Evolutionary conservation across 2,113 vertebrate genomes (phyloP).

Genomic region (Spermophilus dauricus): DNA sequence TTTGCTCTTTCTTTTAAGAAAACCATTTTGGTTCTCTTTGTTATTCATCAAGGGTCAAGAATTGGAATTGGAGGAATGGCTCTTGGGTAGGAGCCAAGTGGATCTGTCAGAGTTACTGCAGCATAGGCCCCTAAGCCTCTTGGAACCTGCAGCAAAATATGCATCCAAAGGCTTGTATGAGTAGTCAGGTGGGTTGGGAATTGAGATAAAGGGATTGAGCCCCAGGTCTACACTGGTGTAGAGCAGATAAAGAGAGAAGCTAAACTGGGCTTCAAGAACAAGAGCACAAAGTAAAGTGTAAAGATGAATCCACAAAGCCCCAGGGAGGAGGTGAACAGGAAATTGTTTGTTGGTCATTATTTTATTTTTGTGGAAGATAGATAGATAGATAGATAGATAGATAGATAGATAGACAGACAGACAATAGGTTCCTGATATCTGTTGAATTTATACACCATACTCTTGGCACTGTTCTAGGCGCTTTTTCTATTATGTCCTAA

Average conservation of each 20-base stretch:
- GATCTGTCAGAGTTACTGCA: not conserved
- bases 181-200: not conserved
- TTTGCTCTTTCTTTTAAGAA: not conserved
- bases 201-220: not conserved
- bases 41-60: not conserved
- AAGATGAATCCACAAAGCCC: not conserved
- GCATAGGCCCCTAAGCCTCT: too few species aligned
- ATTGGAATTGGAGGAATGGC: not conserved
- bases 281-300: not conserved
- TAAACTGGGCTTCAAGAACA: not conserved
- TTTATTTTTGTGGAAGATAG: not conserved
- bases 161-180: not conserved
- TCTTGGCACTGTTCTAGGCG: not conserved
- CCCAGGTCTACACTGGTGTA: not conserved
- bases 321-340: not conserved
- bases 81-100: not conserved
- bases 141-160: not conserved
- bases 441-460: not conserved
- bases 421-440: not conserved
- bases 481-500: not conserved
- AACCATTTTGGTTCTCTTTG: not conserved
- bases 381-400: not conserved
- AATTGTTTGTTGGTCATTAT: not conserved
- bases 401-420: not conserved
- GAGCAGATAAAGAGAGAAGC: not conserved